Percentiles rank a stretch among this genome's conserved stretches.
Evolutionary conservation across 23 tunicate genomes (phyloP).

Genomic region (Oikopleura vanhoeffeni): DNA sequence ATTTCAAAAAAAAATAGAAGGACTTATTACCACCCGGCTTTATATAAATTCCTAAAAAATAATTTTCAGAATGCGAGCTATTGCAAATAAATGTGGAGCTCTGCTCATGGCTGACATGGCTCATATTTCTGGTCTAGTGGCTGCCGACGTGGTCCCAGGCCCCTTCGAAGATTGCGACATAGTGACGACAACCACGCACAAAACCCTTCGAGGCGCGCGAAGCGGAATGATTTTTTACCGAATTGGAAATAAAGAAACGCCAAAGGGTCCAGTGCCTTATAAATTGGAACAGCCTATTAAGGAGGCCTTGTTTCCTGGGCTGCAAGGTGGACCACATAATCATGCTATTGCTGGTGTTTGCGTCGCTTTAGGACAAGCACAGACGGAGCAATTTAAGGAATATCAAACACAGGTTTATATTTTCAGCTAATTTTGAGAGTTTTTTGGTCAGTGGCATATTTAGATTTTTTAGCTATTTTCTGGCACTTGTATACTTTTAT

Average conservation of each 20-base stretch:
- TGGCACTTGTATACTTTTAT: too few relatives aligned
- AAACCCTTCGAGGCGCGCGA: constrained; percentile 84
- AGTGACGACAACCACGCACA: constrained; percentile 94
- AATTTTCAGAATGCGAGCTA: constrained; percentile 41
- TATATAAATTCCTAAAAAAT: too few relatives aligned
- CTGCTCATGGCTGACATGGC: constrained; percentile 97
- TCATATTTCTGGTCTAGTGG: constrained; percentile 85
- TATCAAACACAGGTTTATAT: constrained; percentile 47
- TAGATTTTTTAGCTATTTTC: too few relatives aligned
- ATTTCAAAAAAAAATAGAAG: too few relatives aligned
- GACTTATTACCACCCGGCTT: too few relatives aligned
- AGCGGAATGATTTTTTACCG: constrained; percentile 83
- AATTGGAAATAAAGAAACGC: constrained; percentile 35
- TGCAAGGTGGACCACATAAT: constrained; percentile 98
- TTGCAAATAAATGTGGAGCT: constrained; percentile 47
- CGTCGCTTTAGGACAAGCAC: constrained; percentile 72
- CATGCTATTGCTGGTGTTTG: constrained; percentile 93
- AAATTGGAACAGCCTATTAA: constrained; percentile 83
- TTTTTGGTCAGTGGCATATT: too few relatives aligned
- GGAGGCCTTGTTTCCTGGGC: constrained; percentile 93
- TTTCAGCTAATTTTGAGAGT: too few relatives aligned
- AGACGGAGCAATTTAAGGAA: constrained; percentile 30
- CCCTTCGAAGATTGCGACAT: constrained; percentile 89
- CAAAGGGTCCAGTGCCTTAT: constrained; percentile 43
- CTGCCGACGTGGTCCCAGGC: constrained; percentile 70